Base-by-base conservation (phyloP, 1,140 invertebrate species). In the Carcinoscorpius rotundicauda region DNA sequence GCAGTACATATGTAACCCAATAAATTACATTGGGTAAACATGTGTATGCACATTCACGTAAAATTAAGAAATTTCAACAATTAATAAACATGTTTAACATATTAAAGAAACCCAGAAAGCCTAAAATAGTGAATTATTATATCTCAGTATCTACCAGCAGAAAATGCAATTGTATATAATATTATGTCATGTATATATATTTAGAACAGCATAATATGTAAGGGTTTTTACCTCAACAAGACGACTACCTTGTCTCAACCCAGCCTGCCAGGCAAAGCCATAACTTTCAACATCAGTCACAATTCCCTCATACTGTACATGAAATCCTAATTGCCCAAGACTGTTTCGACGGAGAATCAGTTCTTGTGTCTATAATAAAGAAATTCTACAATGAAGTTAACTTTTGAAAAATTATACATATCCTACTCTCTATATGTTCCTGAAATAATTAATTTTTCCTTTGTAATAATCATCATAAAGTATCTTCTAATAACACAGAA, bases 301-400 rank as follows among this genome's bases (percentile, higher is more conserved):
- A 4, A 97, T 84, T 4, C 94, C 95, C 77, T 97, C 94, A 9
- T 91, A 89, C 74, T 97, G 92, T 49, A 97, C 91, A 76, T 97
- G 92, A 79, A 97, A 97, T 50, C 94, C 94, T 52, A 97, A 82
- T 73, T 96, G 91, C 53, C 90, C 87, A 57, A 88, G 80, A 58
- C 84, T 83, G 73, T 93, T 94, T 29, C 92, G 80, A 67, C 85
- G 82, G 69, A 89, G 78, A 58, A 83, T 86, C 72, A 89, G 80
- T 72, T 93, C 88, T 64, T 85, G 82, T 1, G 77, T 78, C 76
- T 78, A 70, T n/a, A 72, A 70, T 49, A 60, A 51, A 58, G 66
- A 52, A 55, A 55, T 29, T 29, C 53, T 6, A 66, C 9, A 9
- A 48, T 50, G 59, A 59, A 61, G 55, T 61, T 51, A 6, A 59